Evolutionary conservation across 2,888 invertebrate genomes (phyloP), one percentile per base, ranked within the genome.

Genomic region (Sphecodes monilicornis): DNA sequence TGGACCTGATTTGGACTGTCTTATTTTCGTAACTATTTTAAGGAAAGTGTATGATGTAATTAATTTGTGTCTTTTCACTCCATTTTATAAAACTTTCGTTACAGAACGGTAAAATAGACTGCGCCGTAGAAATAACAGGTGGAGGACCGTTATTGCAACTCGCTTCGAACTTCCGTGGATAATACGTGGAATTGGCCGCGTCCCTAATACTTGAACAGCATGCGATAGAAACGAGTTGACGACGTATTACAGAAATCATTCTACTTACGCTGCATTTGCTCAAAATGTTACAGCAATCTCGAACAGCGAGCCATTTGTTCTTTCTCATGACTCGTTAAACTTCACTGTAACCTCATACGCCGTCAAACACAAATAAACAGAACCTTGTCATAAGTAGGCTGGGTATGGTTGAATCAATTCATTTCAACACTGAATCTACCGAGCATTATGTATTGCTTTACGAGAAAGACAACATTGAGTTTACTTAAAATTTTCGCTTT

Each of bases 101-200:
- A 39, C 18, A 39, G 50, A 32, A 68, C 57, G 29, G 16, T 72
- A 72, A 72, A 82, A 85, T 79, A 79, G 71, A 87, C 85, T 87
- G 41, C 80, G 73, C 50, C 46, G 69, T 64, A 68, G 78, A 76
- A 76, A 83, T 84, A 80, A 88, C 89, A 88, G 89, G 80, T 88
- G 89, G 78, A 82, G 78, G 78, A 89, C 88, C 89, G 88, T 88
- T 88, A 88, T 29, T 76, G 78, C 71, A 78, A 89, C 89, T 84
- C 66, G 84, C 84, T 88, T 82, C 74, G 72, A 88, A 86, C 82
- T 64, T 64, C 64, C 64, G 75, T 77, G 64, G 76, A 87, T 88
- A 87, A 88, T 85, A 78, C 88, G 78, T 71, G 74, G 78, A 87
- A 82, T 80, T 82, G 88, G 39, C 60, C 57, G 71, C 68, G 64